Evolutionary conservation across 2,113 vertebrate species (phyloP), one percentile per base, ranked within the genome.

Genomic region (Clarias macrocephalus): DNA sequence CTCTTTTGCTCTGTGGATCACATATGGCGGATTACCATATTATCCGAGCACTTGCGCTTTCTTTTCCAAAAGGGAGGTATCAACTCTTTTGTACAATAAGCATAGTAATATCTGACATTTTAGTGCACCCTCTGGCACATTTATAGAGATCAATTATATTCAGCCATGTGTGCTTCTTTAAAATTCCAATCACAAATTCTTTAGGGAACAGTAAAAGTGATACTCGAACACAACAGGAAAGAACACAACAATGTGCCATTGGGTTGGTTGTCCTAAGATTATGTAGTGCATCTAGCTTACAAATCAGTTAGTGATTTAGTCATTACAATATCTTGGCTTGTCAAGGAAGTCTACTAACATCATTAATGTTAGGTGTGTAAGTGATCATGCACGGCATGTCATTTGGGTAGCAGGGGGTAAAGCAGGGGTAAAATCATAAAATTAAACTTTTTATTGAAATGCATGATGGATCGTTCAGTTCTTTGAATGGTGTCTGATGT

Each of bases 1-100:
- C 28, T 84, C 25, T 89, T 91, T 87, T 80, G 83, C 68, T 77
- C 59, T 83, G 13, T 42, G 48, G 60, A 85, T 48, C 52, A 85
- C 92, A 93, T 92, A 89, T 92, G 93, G 91, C 68, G 59, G 81
- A 90, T 91, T 86, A 91, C 76, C 85, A 86, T 90, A 89, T 80
- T 87, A 54, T 81, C 37, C 81, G 30, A 79, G 77, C 42, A 63
- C 33, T 28, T 72, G 70, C 70, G 25, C 72, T 85, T 79, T 83
- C 48, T 66, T 85, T 57, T 84, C 81, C 85, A 79, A 76, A 66
- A 59, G 82, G 88, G 87, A 62, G 65, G 68, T 37, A 87, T 83
- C 77, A 68, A 33, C 82, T 80, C 37, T 52, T 75, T 73, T 81
- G 59, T 75, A 80, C 16, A 57, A n/a, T 33, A 70, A 59, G 30